Conservation (phyloP, 2,888 invertebrate genomes). For the Seira ritae region DNA sequence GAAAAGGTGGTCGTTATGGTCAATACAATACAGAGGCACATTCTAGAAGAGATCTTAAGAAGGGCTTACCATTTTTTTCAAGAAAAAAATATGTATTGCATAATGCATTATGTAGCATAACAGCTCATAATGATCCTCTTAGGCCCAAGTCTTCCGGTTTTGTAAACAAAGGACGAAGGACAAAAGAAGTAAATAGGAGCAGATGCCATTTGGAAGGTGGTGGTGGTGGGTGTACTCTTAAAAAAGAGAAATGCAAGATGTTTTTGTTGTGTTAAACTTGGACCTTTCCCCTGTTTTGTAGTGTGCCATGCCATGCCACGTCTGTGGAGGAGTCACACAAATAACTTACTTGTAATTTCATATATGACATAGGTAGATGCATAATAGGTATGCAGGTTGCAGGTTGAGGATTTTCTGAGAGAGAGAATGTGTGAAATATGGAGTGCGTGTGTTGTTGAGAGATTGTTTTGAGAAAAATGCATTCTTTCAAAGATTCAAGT, state of each 20-base stretch:
- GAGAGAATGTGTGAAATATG: conserved; percentile 53
- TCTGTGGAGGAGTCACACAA: too few species aligned
- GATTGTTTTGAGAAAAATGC: conserved; percentile 50
- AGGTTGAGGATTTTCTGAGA: conserved; percentile 48
- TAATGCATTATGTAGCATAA: neutral
- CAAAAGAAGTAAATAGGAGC: neutral
- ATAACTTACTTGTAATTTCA: neutral
- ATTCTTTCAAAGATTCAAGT: conserved; percentile 56
- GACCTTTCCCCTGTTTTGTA: neutral
- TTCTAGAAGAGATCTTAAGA: too few species aligned
- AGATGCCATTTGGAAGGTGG: neutral
- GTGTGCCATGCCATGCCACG: neutral
- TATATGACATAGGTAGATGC: neutral
- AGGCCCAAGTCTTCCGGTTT: neutral
- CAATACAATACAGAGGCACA: neutral
- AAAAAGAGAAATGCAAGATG: neutral
- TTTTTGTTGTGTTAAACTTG: neutral
- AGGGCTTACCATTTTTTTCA: too few species aligned
- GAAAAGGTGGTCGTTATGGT: neutral
- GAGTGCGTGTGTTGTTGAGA: conserved; percentile 37
- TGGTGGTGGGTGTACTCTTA: neutral
- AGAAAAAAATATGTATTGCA: too few species aligned
- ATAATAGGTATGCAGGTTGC: neutral
- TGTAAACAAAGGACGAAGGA: neutral
- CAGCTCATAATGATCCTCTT: neutral